phyloP scores from a whole-genome alignment of 1,140 invertebrate species.

The Acromyrmex charruanus region DNA sequence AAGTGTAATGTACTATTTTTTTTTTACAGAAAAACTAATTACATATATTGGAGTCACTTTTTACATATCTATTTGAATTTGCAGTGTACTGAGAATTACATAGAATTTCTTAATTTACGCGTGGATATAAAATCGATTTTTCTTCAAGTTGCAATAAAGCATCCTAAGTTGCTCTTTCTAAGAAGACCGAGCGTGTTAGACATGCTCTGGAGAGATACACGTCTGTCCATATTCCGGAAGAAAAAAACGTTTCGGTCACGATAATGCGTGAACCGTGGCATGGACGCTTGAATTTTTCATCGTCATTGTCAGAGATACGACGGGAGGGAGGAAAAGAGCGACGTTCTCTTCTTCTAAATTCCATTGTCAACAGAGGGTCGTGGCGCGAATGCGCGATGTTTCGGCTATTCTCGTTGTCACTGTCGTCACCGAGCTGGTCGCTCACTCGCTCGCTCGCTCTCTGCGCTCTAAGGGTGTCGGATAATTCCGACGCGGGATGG shows the following conservation, averaged over 20 bases:
- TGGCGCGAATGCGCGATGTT: conserved; percentile 46
- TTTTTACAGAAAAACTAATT: too few species aligned
- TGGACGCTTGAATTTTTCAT: conserved; percentile 48
- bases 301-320: conserved; percentile 30
- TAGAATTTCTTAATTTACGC: not conserved
- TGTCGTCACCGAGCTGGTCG: not conserved
- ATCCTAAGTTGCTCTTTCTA: not conserved
- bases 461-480: conserved; percentile 60
- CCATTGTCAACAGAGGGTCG: conserved; percentile 65
- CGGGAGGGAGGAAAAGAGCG: not conserved
- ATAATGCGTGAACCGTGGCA: not conserved
- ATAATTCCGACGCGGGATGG: conserved; percentile 78
- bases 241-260: not conserved
- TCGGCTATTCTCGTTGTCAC: conserved; percentile 26
- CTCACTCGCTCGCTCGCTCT: not conserved
- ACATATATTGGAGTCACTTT: too few species aligned
- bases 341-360: conserved; percentile 33
- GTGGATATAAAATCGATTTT: not conserved
- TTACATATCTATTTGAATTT: too few species aligned
- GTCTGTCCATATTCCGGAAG: not conserved
- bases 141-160: too few species aligned
- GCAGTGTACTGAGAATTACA: not conserved
- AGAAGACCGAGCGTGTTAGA: not conserved
- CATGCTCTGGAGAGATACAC: not conserved
- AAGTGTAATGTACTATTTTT: too few species aligned